Evolutionary conservation across 2,113 vertebrate genomes (phyloP), one percentile per base, ranked within the genome.

Genomic region (Bagarius yarrelli): DNA sequence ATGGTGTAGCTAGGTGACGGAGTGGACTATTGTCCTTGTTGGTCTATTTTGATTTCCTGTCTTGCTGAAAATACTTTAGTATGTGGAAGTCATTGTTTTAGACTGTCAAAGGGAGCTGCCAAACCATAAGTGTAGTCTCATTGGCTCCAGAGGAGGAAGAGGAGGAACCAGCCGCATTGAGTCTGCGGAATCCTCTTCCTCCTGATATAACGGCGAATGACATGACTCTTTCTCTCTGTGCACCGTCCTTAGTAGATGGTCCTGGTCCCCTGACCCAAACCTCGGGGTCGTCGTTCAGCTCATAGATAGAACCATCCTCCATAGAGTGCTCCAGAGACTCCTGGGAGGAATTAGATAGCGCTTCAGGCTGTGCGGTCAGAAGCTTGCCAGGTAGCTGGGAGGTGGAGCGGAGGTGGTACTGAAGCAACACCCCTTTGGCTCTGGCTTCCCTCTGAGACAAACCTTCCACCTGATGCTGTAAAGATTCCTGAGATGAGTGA

Each of bases 241-340:
- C 27, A 88, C 12, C 0, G 92, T 95, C 0, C 89, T 93, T 79
- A 87, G 2, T 0, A 89, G 93, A 2, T 91, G 91, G 40, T 93
- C 69, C 85, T 23, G 85, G 87, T 69, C 91, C 93, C 50, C 93
- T 90, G 9, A 95, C 94, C 95, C 95, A 96, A 23, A 96, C 84
- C 0, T 95, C 94, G 0, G 95, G 95, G 76, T 95, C 95, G 0
- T 95, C 95, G 0, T 92, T 94, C 91, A 96, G 91, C 88, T 96
- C 95, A 0, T 96, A 96, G 88, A 96, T 94, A 80, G 95, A 95
- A 1, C 95, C 94, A 0, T 96, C 95, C 85, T 96, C 95, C 34
- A 94, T 93, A 0, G 92, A 88, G 85, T 95, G 94, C 0, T 92
- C 94, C 30, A 89, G 87, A 0, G 87, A 14, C 0, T 82, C 75